phyloP scores from a whole-genome alignment of 2,113 vertebrate genomes.

The Pollimyrus isidori region DNA sequence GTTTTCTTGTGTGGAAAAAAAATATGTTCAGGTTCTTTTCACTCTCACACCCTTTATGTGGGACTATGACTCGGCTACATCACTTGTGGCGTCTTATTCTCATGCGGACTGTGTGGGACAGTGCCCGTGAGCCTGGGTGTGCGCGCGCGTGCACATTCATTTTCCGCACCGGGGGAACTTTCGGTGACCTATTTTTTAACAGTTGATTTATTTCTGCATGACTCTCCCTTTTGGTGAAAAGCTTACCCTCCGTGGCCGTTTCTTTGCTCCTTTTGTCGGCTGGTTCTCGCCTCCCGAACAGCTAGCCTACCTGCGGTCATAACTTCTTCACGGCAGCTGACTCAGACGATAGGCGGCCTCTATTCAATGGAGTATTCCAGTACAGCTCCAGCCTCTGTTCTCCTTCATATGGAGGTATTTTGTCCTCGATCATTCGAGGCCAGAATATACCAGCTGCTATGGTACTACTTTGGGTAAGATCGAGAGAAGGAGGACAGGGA shows the following conservation, averaged over 20 bases:
- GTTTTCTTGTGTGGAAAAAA: background rate
- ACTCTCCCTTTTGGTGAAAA: background rate
- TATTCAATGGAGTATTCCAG: background rate
- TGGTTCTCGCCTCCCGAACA: background rate
- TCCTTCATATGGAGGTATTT: background rate
- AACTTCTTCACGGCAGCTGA: background rate
- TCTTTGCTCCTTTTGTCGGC: background rate
- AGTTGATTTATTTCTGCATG: slow-evolving; percentile 13
- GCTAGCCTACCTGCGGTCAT: background rate
- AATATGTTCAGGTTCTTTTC: background rate
- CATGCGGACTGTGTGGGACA: background rate
- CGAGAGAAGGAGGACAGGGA: background rate
- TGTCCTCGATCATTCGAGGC: background rate
- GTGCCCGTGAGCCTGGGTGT: background rate
- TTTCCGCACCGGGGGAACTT: background rate
- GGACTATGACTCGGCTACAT: background rate
- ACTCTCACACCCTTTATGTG: background rate
- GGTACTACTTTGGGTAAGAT: background rate
- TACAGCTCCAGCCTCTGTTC: background rate
- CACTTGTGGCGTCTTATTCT: background rate
- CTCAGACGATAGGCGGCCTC: background rate
- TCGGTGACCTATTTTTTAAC: slow-evolving; percentile 23
- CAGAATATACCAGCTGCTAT: background rate
- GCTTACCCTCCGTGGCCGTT: background rate
- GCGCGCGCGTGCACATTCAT: background rate